Evolutionary conservation across 2,888 invertebrate genomes (phyloP).

Genomic region (Nemotelus nigrinus): DNA sequence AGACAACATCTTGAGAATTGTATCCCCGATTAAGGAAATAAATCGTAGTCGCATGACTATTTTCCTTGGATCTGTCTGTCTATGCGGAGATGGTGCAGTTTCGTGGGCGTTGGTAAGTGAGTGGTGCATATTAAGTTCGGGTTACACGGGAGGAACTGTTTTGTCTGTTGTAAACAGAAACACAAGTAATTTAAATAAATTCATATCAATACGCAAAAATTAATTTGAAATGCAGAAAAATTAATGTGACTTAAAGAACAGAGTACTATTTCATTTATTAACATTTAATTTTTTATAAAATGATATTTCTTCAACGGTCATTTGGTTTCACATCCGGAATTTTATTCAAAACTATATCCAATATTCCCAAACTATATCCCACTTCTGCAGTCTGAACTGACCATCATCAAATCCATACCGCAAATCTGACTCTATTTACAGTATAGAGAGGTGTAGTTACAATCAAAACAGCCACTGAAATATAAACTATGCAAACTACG

Average conservation of each 20-base stretch:
- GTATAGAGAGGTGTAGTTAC: constrained; percentile 41
- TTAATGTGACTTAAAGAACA: too few species aligned
- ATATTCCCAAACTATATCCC: too few species aligned
- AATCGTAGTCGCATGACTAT: constrained; percentile 42
- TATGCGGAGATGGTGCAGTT: too few species aligned
- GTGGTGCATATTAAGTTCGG: neutral
- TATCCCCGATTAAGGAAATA: constrained; percentile 36
- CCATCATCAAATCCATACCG: neutral
- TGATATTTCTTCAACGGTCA: too few species aligned
- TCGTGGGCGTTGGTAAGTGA: neutral
- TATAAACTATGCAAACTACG: constrained; percentile 44
- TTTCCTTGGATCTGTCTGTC: constrained; percentile 14
- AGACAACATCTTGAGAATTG: constrained; percentile 36
- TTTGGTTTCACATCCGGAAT: too few species aligned
- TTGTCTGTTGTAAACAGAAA: too few species aligned
- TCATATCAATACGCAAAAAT: too few species aligned
- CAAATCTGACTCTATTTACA: constrained; percentile 11
- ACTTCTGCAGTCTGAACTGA: neutral
- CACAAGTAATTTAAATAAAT: too few species aligned
- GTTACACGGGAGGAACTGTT: neutral
- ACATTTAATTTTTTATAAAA: too few species aligned
- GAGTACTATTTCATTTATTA: too few species aligned
- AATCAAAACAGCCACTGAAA: constrained; percentile 47
- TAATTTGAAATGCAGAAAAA: too few species aligned
- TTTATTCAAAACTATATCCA: too few species aligned